phyloP scores from a whole-genome alignment of 37 sponge, comb jelly and placozoan genomes.

The Trichoplax adhaerens region DNA sequence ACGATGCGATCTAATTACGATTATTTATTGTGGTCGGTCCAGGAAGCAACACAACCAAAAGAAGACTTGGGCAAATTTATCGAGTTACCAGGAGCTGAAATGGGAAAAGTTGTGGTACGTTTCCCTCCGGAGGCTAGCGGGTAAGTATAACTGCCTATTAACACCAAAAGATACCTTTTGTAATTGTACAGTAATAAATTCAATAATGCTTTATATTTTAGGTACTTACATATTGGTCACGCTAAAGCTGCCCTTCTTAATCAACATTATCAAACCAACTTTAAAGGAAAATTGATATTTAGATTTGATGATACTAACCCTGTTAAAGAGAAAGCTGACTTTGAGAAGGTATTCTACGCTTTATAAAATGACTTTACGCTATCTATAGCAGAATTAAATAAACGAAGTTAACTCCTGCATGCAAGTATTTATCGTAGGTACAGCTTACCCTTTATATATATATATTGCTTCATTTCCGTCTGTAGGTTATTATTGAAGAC shows the following conservation, averaged over 20 bases:
- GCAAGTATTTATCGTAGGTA: neutral
- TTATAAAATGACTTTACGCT: neutral
- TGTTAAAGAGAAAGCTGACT: constrained; percentile 82
- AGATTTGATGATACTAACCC: constrained; percentile 99
- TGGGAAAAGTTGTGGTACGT: constrained; percentile 85
- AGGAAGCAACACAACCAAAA: too few species aligned
- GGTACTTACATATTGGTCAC: constrained; percentile 95
- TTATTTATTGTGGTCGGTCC: too few species aligned
- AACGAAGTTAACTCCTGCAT: too few species aligned
- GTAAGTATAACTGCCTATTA: constrained; percentile 16
- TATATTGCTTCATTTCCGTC: neutral
- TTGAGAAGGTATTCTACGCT: constrained; percentile 55
- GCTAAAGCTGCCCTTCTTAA: constrained; percentile 96
- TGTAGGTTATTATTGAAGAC: constrained; percentile 81
- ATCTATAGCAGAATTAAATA: too few species aligned
- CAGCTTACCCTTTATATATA: neutral
- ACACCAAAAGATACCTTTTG: neutral
- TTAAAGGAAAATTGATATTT: constrained; percentile 75
- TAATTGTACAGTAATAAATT: neutral
- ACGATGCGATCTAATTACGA: too few species aligned
- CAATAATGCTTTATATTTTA: neutral
- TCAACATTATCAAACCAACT: constrained; percentile 78
- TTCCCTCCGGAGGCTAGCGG: constrained; percentile 97
- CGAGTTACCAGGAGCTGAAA: constrained; percentile 83
- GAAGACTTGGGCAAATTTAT: constrained; percentile 57